Percentiles rank a stretch among this genome's conserved stretches.
phyloP scores from a whole-genome alignment of 2,888 invertebrate species.

The Aphidius colemani region DNA sequence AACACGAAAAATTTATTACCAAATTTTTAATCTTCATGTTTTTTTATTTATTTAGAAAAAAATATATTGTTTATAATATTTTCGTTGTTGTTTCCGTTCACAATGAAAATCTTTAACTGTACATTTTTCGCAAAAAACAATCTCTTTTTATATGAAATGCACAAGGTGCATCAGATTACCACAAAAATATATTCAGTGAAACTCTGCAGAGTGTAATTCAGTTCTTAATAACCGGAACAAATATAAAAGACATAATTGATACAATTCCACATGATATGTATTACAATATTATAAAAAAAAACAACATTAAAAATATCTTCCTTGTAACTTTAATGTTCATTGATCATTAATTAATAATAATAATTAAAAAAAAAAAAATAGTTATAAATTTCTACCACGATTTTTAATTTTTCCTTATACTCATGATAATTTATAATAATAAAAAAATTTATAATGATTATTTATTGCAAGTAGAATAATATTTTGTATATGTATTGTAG shows the following conservation, averaged over 20 bases:
- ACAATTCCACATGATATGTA: neutral
- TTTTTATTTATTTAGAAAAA: neutral
- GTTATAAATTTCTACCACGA: neutral
- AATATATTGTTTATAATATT: neutral
- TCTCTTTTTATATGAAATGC: conserved; percentile 44
- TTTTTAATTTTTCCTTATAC: conserved; percentile 18
- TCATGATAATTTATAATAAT: conserved; percentile 15
- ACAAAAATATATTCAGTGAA: conserved; percentile 41
- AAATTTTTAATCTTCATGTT: conserved; percentile 38
- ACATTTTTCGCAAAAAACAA: conserved; percentile 30
- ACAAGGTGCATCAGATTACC: conserved; percentile 40
- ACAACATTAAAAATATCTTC: neutral
- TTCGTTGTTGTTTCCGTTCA: conserved; percentile 19
- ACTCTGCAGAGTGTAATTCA: conserved; percentile 33
- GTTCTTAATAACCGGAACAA: conserved; percentile 27
- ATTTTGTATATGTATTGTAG: too few relatives aligned
- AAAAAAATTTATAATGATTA: conserved; percentile 34
- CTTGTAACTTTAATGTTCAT: neutral
- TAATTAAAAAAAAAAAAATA: neutral
- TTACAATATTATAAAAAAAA: too few relatives aligned
- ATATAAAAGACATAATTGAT: conserved; percentile 15
- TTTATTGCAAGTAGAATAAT: too few relatives aligned
- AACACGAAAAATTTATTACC: conserved; percentile 36
- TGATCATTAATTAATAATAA: neutral
- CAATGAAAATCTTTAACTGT: conserved; percentile 36